Conservation (phyloP, 1,140 invertebrate genomes). For the Dreissena rostriformis region DNA sequence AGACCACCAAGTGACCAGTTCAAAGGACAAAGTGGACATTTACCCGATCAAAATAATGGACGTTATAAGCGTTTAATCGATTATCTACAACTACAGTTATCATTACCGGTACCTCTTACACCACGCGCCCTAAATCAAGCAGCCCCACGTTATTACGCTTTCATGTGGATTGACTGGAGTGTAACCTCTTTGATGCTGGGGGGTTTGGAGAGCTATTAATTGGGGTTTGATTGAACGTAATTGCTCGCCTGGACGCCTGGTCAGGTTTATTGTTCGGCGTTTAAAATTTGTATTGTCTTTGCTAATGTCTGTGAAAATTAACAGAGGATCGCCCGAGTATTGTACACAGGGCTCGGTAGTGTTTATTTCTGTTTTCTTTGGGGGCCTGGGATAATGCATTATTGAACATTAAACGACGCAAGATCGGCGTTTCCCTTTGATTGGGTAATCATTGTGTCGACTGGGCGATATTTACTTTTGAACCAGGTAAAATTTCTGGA, state of each 20-base stretch:
- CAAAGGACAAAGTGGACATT: too few species aligned
- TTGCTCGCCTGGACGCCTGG: conserved; percentile 11
- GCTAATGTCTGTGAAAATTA: conserved; percentile 1
- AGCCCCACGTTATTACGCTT: conserved; percentile 10
- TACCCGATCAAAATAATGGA: too few species aligned
- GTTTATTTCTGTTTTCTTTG: neutral
- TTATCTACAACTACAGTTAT: neutral
- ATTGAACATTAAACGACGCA: neutral
- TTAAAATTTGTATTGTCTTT: conserved; percentile 21
- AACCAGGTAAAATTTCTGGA: too few species aligned
- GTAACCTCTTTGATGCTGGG: conserved; percentile 21
- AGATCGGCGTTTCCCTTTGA: neutral
- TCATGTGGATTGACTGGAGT: conserved; percentile 13
- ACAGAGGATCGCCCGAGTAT: neutral
- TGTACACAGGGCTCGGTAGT: neutral
- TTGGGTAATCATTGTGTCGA: neutral
- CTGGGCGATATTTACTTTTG: too few species aligned
- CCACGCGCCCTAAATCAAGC: neutral
- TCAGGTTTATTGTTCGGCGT: conserved; percentile 11
- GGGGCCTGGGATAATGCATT: neutral
- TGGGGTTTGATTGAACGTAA: conserved; percentile 19
- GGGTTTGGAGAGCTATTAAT: neutral
- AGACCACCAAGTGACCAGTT: too few species aligned
- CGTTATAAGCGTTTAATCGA: neutral
- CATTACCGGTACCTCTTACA: neutral